A percentile compares a stretch with the other conserved stretches of the same genome.
Evolutionary conservation across 2,797 vertebrate genomes (phyloP).

Genomic region (Sciurus vulgaris): DNA sequence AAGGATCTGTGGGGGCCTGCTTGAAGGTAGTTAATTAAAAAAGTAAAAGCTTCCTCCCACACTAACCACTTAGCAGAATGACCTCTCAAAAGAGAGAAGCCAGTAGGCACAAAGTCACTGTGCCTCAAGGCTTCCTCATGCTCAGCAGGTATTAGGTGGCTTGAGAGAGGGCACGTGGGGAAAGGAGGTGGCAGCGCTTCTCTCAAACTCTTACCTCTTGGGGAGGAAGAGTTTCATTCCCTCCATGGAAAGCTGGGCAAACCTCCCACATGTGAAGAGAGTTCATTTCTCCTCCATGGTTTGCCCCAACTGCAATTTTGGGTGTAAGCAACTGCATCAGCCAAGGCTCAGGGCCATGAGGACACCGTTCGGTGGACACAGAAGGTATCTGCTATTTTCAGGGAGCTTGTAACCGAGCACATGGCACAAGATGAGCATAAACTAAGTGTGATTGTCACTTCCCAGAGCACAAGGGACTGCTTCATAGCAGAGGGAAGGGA

Average conservation of each 20-base stretch:
- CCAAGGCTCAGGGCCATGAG: background rate
- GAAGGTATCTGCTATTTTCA: background rate
- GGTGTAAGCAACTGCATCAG: background rate
- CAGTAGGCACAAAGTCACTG: background rate
- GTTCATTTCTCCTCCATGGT: background rate
- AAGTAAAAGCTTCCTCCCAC: background rate
- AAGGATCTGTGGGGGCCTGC: accelerated
- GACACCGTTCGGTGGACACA: background rate
- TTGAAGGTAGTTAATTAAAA: background rate
- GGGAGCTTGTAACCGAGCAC: background rate
- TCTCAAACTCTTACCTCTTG: background rate
- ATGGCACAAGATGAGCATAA: background rate
- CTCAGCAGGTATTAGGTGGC: background rate
- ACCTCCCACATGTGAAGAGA: background rate
- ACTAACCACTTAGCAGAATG: background rate
- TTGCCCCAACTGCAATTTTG: background rate
- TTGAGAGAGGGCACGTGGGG: background rate
- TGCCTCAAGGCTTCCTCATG: background rate
- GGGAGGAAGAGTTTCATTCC: background rate
- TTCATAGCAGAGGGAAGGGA: background rate
- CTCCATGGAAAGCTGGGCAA: background rate
- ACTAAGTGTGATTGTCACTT: background rate
- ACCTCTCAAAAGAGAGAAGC: background rate
- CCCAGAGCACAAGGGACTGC: background rate
- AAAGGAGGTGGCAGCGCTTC: accelerated